Evolutionary conservation across 2,797 vertebrate species (phyloP), one percentile per base, ranked within the genome.

Genomic region (Capromys pilorides): DNA sequence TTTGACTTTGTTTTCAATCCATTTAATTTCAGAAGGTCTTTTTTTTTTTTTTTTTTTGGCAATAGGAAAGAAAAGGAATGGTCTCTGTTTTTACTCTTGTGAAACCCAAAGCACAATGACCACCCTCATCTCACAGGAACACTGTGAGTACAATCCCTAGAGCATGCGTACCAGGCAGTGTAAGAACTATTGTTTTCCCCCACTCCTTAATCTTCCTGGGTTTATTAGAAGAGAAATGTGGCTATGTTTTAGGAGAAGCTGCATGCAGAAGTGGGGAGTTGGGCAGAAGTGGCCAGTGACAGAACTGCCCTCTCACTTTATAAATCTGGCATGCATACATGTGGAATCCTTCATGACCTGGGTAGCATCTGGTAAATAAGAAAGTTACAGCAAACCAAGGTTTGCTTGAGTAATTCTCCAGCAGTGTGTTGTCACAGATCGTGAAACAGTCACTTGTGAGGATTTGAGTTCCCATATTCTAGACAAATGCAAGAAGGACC

Each of bases 201-300:
- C 28, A 75, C 88, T 94, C 13, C 18, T 94, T 92, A 81, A 94
- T 81, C 95, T 73, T 75, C 69, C 59, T 81, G 75, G 64, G 69
- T 69, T 95, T 95, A 69, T n/a, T 77, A 73, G 92, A 95, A 88
- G 78, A 75, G 49, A 95, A 82, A 86, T 8, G 2, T 78, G 45
- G 28, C 45, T 90, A 4, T 61, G 45, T 88, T 96, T 94, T 88
- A 91, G 85, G 90, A 96, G 89, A 93, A 73, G 83, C 28, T 85
- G 21, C 54, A 39, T 36, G 80, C 41, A 54, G 57, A 95, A 81
- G 39, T 88, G 69, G 71, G 88, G 51, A 61, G 16, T 36, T 71
- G 39, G 78, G 45, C 62, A 82, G 64, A 90, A 57, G 69, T 88
- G 10, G 71, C 59, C 89, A 87, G 91, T 6, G 69, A 67, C 94